Evolutionary conservation across 2,888 invertebrate genomes (phyloP).

Genomic region (Bombyx huttoni): DNA sequence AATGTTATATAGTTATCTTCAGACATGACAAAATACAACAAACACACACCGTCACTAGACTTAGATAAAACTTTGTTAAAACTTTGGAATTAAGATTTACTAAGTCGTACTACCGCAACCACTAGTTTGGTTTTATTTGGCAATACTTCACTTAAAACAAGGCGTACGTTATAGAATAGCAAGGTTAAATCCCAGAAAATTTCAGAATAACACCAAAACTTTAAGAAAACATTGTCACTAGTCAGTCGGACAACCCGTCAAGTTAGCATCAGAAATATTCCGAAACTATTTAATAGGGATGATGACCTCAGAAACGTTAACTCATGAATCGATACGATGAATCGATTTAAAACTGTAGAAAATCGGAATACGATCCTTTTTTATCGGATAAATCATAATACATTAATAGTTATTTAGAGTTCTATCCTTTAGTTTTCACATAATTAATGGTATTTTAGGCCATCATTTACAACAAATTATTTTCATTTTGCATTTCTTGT

Average conservation of each 20-base stretch:
- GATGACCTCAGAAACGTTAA: too few relatives aligned
- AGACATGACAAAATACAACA: conserved; percentile 59
- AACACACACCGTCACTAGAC: conserved; percentile 38
- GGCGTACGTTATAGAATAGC: conserved; percentile 17
- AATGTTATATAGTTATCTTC: conserved; percentile 38
- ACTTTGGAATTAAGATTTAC: conserved; percentile 31
- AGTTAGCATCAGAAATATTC: conserved; percentile 19
- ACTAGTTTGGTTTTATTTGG: conserved; percentile 2
- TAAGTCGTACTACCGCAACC: background rate
- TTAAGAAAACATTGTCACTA: conserved; percentile 21
- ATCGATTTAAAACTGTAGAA: too few relatives aligned
- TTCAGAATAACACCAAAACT: conserved; percentile 15
- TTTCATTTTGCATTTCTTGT: too few relatives aligned
- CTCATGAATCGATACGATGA: too few relatives aligned
- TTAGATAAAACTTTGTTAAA: conserved; percentile 28
- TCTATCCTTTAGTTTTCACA: too few relatives aligned
- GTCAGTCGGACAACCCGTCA: conserved; percentile 16
- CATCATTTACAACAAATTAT: too few relatives aligned
- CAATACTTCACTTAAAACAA: conserved; percentile 6
- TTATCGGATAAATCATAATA: too few relatives aligned
- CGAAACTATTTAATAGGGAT: conserved; percentile 4
- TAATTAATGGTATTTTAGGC: too few relatives aligned
- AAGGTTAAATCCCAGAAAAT: conserved; percentile 14
- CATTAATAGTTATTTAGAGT: too few relatives aligned
- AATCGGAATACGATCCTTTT: too few relatives aligned